phyloP scores from a whole-genome alignment of 2,888 invertebrate genomes.

The Altica lythri region DNA sequence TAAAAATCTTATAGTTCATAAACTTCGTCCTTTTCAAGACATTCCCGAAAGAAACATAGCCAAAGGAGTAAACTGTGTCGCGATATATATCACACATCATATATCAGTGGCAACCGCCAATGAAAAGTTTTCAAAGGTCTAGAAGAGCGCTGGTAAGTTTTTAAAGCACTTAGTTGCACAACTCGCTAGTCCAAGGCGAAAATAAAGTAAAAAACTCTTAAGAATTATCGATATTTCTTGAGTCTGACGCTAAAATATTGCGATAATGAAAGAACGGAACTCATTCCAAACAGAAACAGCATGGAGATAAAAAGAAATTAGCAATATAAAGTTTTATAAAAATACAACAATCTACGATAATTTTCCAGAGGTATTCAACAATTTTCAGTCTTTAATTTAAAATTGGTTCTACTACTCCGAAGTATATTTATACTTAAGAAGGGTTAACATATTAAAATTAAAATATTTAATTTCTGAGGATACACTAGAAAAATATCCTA shows the following conservation, averaged over 20 bases:
- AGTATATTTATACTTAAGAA: too few species aligned
- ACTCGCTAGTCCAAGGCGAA: slow-evolving; percentile 12
- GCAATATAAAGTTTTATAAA: too few species aligned
- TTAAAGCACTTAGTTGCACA: slow-evolving; percentile 27
- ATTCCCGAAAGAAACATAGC: slow-evolving; percentile 5
- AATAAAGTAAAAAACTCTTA: slow-evolving; percentile 8
- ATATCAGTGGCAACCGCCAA: slow-evolving; percentile 27
- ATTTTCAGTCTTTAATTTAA: too few species aligned
- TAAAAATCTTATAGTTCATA: neutral
- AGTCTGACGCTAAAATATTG: slow-evolving; percentile 11
- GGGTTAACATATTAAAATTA: too few species aligned
- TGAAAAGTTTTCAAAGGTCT: slow-evolving; percentile 24
- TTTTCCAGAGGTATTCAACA: too few species aligned
- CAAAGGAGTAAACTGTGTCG: slow-evolving; percentile 18
- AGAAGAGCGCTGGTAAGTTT: slow-evolving; percentile 27
- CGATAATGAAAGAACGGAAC: slow-evolving; percentile 10
- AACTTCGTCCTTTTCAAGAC: neutral
- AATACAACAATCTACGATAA: too few species aligned
- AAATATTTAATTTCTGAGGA: too few species aligned
- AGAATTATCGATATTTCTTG: slow-evolving; percentile 20
- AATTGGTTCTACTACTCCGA: too few species aligned
- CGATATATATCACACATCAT: slow-evolving; percentile 28
- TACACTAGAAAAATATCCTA: too few species aligned
- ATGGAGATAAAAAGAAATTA: too few species aligned
- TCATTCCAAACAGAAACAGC: slow-evolving; percentile 2